Conservation (phyloP, 1,140 invertebrate genomes). For the Pachyrhynchus sulphureomaculatus region DNA sequence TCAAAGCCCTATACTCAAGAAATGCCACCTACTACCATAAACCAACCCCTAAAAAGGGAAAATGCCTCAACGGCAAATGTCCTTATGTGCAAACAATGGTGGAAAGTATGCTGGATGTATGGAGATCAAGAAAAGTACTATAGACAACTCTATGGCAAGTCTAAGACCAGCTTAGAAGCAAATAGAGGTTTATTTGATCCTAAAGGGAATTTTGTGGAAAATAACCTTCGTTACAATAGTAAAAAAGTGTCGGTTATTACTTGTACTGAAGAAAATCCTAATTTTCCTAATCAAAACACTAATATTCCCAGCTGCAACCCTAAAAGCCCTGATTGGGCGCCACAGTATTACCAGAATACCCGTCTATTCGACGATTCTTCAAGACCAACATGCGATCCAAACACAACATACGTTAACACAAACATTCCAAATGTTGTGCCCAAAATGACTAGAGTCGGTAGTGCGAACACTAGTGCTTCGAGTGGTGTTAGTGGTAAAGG, state of each 20-base stretch:
- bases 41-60: constrained; percentile 40
- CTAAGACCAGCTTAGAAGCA: constrained; percentile 34
- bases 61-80: constrained; percentile 59
- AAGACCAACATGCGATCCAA: too few species aligned
- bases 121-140: constrained; percentile 83
- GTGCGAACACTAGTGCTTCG: constrained; percentile 3
- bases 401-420: background rate
- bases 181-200: constrained; percentile 1
- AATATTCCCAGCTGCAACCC: background rate
- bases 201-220: background rate
- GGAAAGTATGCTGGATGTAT: constrained; percentile 84
- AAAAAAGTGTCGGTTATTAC: background rate
- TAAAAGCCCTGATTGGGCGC: constrained; percentile 1
- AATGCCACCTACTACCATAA: constrained; percentile 32
- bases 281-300: background rate
- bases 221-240: constrained; percentile 14
- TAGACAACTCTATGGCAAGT: constrained; percentile 72
- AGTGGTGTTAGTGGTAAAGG: constrained; percentile 9
- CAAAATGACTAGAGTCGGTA: background rate
- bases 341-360: constrained; percentile 17
- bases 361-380: constrained; percentile 11
- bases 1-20: too few species aligned
- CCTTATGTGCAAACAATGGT: constrained; percentile 82
- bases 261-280: background rate
- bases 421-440: background rate